A percentile compares a stretch with the other conserved stretches of the same genome.
Conservation (phyloP, 2,113 vertebrate species). For the Hystrix cristata region DNA sequence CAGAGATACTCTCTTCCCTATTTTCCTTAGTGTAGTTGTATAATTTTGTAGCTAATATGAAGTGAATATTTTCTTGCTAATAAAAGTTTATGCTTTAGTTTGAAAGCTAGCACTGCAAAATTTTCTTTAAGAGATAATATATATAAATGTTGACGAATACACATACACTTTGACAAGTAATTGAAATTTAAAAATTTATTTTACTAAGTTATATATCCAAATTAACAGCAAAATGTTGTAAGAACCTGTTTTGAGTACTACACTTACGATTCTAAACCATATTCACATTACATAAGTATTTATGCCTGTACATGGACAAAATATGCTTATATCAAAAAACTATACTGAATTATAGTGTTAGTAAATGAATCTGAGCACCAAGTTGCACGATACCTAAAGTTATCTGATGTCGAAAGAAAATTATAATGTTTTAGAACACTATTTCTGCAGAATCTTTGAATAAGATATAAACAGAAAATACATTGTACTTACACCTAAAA, state of each 20-base stretch:
- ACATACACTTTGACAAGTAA: not conserved
- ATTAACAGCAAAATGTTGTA: not conserved
- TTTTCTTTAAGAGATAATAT: conserved; percentile 16
- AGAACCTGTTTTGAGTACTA: not conserved
- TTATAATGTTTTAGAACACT: not conserved
- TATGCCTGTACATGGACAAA: not conserved
- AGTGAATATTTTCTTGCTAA: not conserved
- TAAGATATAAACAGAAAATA: not conserved
- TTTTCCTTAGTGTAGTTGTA: not conserved
- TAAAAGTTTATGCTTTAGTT: conserved; percentile 9
- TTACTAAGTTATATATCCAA: not conserved
- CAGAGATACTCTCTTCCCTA: not conserved
- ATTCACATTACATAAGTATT: not conserved
- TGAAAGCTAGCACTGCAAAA: not conserved
- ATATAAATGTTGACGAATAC: not conserved
- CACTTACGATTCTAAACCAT: not conserved
- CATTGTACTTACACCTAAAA: not conserved
- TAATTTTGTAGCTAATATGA: conserved; percentile 38
- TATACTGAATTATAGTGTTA: not conserved
- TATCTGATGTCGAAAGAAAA: conserved; percentile 34
- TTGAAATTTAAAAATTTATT: conserved; percentile 12
- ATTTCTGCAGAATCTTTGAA: not conserved
- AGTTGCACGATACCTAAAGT: not conserved
- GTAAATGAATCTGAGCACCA: not conserved
- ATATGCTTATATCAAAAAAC: not conserved